Evolutionary conservation across 2,797 vertebrate genomes (phyloP).

Genomic region (Echiichthys vipera): DNA sequence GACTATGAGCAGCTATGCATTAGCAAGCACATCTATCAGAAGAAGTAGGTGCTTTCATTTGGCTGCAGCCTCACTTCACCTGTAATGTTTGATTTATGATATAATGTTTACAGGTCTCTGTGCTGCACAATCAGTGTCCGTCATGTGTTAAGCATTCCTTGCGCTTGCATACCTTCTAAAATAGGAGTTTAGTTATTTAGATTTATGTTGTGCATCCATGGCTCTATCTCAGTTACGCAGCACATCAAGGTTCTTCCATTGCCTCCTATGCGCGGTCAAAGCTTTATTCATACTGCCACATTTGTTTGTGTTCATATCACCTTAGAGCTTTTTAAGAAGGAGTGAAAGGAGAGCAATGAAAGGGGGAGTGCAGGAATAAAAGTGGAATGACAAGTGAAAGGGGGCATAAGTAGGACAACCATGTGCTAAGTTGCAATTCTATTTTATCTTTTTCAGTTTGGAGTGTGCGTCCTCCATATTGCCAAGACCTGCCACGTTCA

Average conservation of each 20-base stretch:
- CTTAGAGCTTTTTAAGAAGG: slow-evolving; percentile 16
- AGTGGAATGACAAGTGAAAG: slow-evolving; percentile 23
- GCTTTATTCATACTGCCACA: slow-evolving; percentile 18
- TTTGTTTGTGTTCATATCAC: slow-evolving; percentile 51
- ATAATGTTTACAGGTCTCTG: slow-evolving; percentile 16
- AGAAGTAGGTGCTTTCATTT: slow-evolving; percentile 1
- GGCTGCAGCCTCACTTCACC: slow-evolving; percentile 17
- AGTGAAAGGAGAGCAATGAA: slow-evolving; percentile 25
- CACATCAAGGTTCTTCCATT: slow-evolving; percentile 23
- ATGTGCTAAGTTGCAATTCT: slow-evolving; percentile 12
- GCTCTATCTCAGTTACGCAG: slow-evolving; percentile 10
- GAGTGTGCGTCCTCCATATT: slow-evolving; percentile 1
- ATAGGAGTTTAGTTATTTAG: slow-evolving; percentile 29
- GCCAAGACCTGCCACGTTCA: slow-evolving; percentile 32
- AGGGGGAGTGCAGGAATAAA: slow-evolving; percentile 3
- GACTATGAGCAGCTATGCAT: slow-evolving; percentile 28
- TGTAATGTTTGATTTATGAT: slow-evolving; percentile 33
- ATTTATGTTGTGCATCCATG: slow-evolving; percentile 37
- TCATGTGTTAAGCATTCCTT: slow-evolving; percentile 21
- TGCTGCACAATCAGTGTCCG: slow-evolving; percentile 7
- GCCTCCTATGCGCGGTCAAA: not conserved
- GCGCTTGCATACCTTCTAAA: slow-evolving; percentile 6
- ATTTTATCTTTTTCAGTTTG: slow-evolving; percentile 4
- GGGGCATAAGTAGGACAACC: not conserved
- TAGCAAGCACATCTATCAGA: slow-evolving; percentile 24